Evolutionary conservation across 2,113 vertebrate genomes (phyloP).

Genomic region (Trogon melanurus): DNA sequence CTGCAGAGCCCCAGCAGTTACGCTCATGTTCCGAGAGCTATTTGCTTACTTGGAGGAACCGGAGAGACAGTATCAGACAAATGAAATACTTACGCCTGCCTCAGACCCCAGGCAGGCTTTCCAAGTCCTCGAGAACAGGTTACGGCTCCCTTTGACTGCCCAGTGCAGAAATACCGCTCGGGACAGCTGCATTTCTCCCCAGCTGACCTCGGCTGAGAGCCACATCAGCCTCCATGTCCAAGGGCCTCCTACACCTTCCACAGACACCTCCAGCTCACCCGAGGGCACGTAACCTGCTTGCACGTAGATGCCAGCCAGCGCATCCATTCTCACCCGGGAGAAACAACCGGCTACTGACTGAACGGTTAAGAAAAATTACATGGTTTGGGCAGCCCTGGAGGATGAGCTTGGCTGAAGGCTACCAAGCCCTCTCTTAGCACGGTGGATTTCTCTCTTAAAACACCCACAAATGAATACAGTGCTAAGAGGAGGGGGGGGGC

Average conservation of each 20-base stretch:
- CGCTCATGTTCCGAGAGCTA: background rate
- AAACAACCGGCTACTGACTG: background rate
- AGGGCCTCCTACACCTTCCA: background rate
- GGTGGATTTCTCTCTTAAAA: background rate
- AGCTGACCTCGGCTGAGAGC: background rate
- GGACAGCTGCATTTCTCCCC: background rate
- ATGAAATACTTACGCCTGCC: background rate
- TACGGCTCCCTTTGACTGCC: background rate
- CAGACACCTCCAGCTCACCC: background rate
- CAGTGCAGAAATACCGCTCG: background rate
- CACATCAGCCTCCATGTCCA: background rate
- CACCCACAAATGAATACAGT: background rate
- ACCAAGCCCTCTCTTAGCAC: background rate
- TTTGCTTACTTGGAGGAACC: conserved; percentile 23
- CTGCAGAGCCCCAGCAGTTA: conserved; percentile 8
- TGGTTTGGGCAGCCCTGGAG: background rate
- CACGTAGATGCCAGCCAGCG: background rate
- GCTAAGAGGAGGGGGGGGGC: background rate
- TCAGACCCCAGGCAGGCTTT: background rate
- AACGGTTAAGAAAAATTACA: background rate
- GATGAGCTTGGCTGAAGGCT: background rate
- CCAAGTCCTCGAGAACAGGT: background rate
- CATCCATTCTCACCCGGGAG: background rate
- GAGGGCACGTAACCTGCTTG: background rate
- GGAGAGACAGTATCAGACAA: background rate